Evolutionary conservation across 2,113 vertebrate genomes (phyloP), one percentile per base, ranked within the genome.

Genomic region (Pomatostomus ruficeps): DNA sequence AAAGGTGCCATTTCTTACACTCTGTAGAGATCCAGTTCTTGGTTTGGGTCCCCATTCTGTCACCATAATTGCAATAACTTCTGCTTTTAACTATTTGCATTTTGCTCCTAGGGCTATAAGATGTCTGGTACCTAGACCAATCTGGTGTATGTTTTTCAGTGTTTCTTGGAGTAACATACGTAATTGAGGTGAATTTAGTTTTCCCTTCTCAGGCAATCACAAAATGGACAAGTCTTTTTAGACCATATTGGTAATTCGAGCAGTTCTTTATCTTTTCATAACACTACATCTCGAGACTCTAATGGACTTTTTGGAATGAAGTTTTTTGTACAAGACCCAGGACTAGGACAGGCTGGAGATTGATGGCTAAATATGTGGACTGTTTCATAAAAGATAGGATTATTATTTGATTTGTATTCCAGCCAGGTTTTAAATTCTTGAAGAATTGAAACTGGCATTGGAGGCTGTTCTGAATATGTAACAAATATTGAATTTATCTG

Each of bases 291-390:
- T 80, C 6, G 7, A 93, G 55, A 45, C 57, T 70, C 45, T 91
- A 96, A 94, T 80, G 82, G 88, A 51, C 82, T 77, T 88, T 83
- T 82, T 96, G 94, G 89, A 91, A 91, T 90, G 21, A 67, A 76
- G 13, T 14, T 79, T 78, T 75, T 91, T 46, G 78, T 83, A 63
- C 36, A 65, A 74, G 28, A 26, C 63, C 21, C 55, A 74, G 12
- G 23, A 48, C 11, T 59, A n/a, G 10, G 67, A 58, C 13, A 62
- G 24, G 43, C 51, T 85, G 63, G 21, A 72, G 77, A 79, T 22
- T 82, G 73, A 91, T 75, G 71, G 66, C 36, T 63, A 72, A 88
- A 94, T 76, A 54, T 31, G 16, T 2, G 14, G 38, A 35, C 51
- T 48, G 5, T 58, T 89, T 91, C 36, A 92, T 63, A 52, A 70